Evolutionary conservation across 2,797 vertebrate genomes (phyloP).

Genomic region (Cephalopachus bancanus): DNA sequence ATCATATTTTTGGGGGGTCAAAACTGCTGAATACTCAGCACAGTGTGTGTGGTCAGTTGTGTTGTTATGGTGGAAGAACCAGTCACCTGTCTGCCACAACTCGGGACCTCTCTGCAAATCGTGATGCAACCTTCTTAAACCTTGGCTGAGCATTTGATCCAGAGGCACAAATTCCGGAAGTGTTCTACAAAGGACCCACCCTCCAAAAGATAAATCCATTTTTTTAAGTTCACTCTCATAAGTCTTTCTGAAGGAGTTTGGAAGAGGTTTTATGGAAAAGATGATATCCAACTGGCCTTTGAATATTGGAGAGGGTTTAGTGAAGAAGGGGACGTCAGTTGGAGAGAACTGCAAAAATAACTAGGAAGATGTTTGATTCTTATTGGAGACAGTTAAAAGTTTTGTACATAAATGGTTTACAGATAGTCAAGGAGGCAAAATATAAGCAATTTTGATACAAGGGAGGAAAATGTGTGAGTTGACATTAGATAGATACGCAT

Average conservation of each 20-base stretch:
- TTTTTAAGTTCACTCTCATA: background rate
- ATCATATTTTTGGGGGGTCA: too few species aligned
- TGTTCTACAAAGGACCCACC: too few species aligned
- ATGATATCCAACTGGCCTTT: background rate
- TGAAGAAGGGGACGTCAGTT: accelerated
- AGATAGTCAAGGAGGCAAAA: background rate
- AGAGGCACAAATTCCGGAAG: too few species aligned
- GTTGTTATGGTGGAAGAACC: too few species aligned
- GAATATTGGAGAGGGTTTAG: background rate
- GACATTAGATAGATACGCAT: background rate
- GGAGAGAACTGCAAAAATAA: background rate
- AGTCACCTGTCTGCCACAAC: too few species aligned
- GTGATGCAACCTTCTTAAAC: too few species aligned
- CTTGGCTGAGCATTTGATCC: too few species aligned
- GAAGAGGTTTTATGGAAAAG: background rate
- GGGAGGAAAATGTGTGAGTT: background rate
- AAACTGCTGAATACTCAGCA: too few species aligned
- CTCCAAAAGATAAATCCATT: too few species aligned
- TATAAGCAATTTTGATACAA: background rate
- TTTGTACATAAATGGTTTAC: background rate
- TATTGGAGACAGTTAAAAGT: background rate
- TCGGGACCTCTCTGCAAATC: too few species aligned
- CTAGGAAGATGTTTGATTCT: background rate
- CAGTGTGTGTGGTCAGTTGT: too few species aligned
- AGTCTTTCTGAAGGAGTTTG: background rate